phyloP scores from a whole-genome alignment of 2,797 vertebrate species.

The Hypotaenidia philippensis region DNA sequence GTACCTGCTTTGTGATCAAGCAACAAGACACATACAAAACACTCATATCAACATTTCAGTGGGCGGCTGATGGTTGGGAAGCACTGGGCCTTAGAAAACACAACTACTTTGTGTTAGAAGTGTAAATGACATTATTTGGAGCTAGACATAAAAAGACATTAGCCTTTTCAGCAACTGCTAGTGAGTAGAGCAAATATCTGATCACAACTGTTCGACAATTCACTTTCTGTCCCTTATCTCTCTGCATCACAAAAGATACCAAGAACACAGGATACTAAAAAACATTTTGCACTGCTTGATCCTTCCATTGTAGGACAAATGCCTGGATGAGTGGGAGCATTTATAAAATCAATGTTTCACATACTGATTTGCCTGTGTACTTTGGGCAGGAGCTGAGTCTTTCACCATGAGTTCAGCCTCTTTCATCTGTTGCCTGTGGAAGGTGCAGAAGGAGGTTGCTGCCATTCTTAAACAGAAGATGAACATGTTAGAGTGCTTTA shows the following conservation, averaged over 20 bases:
- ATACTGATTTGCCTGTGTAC: neutral
- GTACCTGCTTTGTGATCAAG: neutral
- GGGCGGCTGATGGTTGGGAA: neutral
- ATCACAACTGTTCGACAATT: neutral
- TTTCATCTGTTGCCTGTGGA: neutral
- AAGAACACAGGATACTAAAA: neutral
- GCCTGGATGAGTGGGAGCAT: neutral
- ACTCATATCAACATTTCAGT: neutral
- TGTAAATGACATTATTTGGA: neutral
- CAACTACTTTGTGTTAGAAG: neutral
- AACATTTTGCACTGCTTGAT: neutral
- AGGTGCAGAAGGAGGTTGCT: neutral
- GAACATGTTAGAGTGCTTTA: neutral
- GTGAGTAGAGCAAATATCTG: neutral
- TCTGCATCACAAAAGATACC: neutral
- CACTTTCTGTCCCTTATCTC: neutral
- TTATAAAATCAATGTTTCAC: neutral
- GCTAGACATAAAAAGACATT: neutral
- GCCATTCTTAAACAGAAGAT: neutral
- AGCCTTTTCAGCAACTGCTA: neutral
- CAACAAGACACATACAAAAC: neutral
- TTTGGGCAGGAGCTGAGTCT: neutral
- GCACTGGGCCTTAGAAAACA: neutral
- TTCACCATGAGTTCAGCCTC: neutral
- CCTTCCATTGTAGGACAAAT: neutral